Evolutionary conservation across 2,113 vertebrate species (phyloP), one percentile per base, ranked within the genome.

Genomic region (Phrynocephalus versicolor): DNA sequence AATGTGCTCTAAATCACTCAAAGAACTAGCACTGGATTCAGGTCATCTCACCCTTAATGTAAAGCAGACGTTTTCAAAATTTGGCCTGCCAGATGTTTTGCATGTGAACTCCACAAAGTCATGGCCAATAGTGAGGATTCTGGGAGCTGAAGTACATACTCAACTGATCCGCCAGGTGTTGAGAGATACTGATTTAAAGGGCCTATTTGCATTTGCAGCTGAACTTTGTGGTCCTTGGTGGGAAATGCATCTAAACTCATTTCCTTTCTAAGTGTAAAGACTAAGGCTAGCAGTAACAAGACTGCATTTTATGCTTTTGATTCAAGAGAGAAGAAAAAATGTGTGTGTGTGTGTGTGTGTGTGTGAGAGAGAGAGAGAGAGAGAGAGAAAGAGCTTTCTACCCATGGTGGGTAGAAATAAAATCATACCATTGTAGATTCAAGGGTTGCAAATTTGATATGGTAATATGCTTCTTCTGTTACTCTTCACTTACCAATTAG

Each of bases 401-500:
- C n/a, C 93, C 79, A 92, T 96, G 93, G 93, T 95, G 93, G 93
- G 94, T 90, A 96, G 94, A 92, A 95, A 94, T 91, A 96, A 93
- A 94, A 95, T 95, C 95, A 96, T 94, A 94, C 89, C 90, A 92
- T 92, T 92, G 93, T 95, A 95, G 96, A 96, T 95, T 96, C 95
- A 95, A 96, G 94, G 95, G 94, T 95, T 95, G 93, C 94, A 95
- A 94, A 95, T 96, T 96, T 95, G 94, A 96, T 96, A 96, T 96
- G 94, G 95, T 97, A 95, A 96, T 96, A 95, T 95, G 94, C 92
- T 95, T 91, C 94, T 94, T 95, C 91, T 95, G 94, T 95, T 96
- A 93, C 93, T 96, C 91, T 95, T 95, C 92, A 92, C 95, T 96
- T 96, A 93, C 94, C 95, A 95, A 95, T 96, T 96, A 96, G 95